phyloP scores from a whole-genome alignment of 2,797 vertebrate genomes.

The Falco concolor region DNA sequence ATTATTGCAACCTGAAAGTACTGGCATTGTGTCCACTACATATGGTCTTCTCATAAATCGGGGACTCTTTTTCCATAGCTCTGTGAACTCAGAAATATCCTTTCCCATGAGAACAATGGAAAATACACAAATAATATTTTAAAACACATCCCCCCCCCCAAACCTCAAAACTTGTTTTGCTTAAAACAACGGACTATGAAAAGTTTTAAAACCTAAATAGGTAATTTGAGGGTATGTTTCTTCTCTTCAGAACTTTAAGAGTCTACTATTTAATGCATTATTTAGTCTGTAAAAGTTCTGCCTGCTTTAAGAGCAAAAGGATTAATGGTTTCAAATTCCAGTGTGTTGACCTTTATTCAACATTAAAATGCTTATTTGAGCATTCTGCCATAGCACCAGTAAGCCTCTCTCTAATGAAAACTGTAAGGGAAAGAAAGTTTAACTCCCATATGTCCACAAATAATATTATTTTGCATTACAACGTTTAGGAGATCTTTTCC shows the following conservation, averaged over 20 bases:
- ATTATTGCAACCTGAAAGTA: neutral
- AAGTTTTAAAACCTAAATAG: conserved; percentile 20
- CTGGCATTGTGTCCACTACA: neutral
- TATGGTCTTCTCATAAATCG: neutral
- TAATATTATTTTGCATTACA: conserved; percentile 19
- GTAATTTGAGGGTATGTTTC: conserved; percentile 39
- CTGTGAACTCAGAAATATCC: conserved; percentile 34
- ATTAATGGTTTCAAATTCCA: conserved; percentile 79
- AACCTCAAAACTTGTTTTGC: neutral
- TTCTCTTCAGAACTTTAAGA: conserved; percentile 62
- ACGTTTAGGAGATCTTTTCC: neutral
- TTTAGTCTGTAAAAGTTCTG: conserved; percentile 72
- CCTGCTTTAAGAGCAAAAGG: conserved; percentile 77
- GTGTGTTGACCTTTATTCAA: conserved; percentile 77
- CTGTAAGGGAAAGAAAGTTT: conserved; percentile 68
- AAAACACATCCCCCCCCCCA: neutral
- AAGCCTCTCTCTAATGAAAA: conserved; percentile 73
- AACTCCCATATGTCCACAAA: conserved; percentile 48
- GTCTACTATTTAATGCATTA: conserved; percentile 70
- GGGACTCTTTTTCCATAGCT: neutral
- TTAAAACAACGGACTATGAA: conserved; percentile 12
- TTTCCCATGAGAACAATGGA: neutral
- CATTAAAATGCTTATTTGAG: conserved; percentile 79
- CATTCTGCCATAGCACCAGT: conserved; percentile 68
- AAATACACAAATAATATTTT: neutral